These are phyloP conservation scores for Silurus lanzhouensis DNA, from an alignment of 2,797 vertebrate genomes.

Conservation along the genomic window DNA sequence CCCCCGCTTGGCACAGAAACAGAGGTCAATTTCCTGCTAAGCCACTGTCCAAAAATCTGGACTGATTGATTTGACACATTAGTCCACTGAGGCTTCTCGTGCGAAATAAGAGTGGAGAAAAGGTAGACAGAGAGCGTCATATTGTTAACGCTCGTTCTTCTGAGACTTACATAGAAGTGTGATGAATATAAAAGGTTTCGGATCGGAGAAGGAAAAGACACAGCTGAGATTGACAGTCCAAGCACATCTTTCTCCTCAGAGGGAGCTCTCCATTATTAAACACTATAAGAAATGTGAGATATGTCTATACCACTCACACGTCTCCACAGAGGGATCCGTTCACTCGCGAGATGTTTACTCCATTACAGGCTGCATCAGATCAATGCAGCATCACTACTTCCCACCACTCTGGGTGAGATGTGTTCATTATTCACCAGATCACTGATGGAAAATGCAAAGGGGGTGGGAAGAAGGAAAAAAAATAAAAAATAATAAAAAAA, in stretches of 20 bases:
- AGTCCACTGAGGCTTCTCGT: conserved; percentile 42
- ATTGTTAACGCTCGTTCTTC: conserved; percentile 33
- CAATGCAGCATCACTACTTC: conserved; percentile 78
- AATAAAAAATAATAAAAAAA: conserved; percentile 10
- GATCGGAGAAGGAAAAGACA: conserved; percentile 25
- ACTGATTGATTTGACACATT: conserved; percentile 77
- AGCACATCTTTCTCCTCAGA: conserved; percentile 35
- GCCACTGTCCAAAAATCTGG: conserved; percentile 74
- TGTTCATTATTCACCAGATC: conserved; percentile 60
- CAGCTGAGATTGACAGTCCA: conserved; percentile 34
- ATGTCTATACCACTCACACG: conserved; percentile 65
- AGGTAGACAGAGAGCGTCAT: conserved; percentile 23
- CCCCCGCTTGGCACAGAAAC: conserved; percentile 47
- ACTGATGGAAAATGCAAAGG: conserved; percentile 36
- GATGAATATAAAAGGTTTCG: conserved; percentile 29
- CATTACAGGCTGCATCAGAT: conserved; percentile 81
- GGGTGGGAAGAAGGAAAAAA: background rate
- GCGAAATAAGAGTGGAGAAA: conserved; percentile 10
- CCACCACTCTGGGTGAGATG: conserved; percentile 72
- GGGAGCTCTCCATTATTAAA: conserved; percentile 73
- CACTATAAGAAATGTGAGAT: conserved; percentile 74
- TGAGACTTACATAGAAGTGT: conserved; percentile 24
- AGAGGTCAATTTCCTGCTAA: conserved; percentile 80
- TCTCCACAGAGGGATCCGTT: conserved; percentile 64
- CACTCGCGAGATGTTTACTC: conserved; percentile 92